Evolutionary conservation across 2,888 invertebrate genomes (phyloP).

Genomic region (Metalampra italica): DNA sequence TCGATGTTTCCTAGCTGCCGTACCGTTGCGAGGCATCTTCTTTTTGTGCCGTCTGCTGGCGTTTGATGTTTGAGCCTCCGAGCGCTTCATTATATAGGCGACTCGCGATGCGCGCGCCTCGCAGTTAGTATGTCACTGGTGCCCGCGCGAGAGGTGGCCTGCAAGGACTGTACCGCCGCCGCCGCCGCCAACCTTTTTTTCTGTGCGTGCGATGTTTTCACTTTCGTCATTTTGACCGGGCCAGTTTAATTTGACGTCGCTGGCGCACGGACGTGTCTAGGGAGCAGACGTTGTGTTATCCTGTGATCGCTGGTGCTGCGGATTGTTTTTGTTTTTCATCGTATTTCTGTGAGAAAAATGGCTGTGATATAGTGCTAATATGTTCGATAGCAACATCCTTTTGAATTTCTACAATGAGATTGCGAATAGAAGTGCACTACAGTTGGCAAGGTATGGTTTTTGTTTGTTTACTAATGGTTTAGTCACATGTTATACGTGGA

Average conservation of each 20-base stretch:
- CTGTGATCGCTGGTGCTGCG: slow-evolving; percentile 71
- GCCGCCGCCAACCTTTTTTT: slow-evolving; percentile 71
- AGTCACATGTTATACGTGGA: slow-evolving; percentile 28
- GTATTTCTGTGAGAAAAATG: slow-evolving; percentile 64
- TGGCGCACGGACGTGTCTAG: slow-evolving; percentile 75
- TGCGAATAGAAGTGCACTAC: slow-evolving; percentile 74
- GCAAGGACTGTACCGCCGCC: slow-evolving; percentile 63
- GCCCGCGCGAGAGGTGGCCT: slow-evolving; percentile 74
- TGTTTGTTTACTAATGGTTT: slow-evolving; percentile 63
- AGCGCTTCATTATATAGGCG: slow-evolving; percentile 75
- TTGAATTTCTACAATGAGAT: slow-evolving; percentile 77
- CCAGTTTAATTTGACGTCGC: slow-evolving; percentile 77
- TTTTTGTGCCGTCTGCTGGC: slow-evolving; percentile 69
- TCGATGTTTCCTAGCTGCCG: slow-evolving; percentile 73
- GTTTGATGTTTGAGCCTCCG: slow-evolving; percentile 66
- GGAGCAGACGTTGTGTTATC: slow-evolving; percentile 67
- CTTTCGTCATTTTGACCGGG: slow-evolving; percentile 78
- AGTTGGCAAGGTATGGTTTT: slow-evolving; percentile 73
- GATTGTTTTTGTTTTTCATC: slow-evolving; percentile 64
- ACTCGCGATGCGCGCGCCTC: slow-evolving; percentile 69
- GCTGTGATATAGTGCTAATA: slow-evolving; percentile 77
- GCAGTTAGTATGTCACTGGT: slow-evolving; percentile 76
- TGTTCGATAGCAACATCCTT: slow-evolving; percentile 73
- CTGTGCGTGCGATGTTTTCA: slow-evolving; percentile 78
- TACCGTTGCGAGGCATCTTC: slow-evolving; percentile 69